Percentiles rank a stretch among this genome's conserved stretches.
phyloP scores from a whole-genome alignment of 1,140 invertebrate species.

The Drosophila littoralis region DNA sequence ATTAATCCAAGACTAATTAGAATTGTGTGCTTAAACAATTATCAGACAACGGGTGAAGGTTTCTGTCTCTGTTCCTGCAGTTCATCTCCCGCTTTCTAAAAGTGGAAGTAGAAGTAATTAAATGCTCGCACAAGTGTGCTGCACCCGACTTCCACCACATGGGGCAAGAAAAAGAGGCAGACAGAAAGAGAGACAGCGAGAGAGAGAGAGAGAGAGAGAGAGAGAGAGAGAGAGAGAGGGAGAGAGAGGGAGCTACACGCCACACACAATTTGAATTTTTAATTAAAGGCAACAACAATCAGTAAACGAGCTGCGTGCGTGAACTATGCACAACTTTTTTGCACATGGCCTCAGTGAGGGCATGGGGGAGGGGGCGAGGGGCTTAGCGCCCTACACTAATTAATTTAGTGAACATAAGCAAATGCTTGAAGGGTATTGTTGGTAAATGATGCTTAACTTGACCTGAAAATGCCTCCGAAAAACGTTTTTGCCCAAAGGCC shows the following conservation, averaged over 20 bases:
- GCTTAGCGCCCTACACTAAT: constrained; percentile 32
- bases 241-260: constrained; percentile 9
- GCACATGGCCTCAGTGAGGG: neutral
- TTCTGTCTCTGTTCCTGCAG: neutral
- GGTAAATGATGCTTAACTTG: constrained; percentile 36
- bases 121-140: constrained; percentile 30
- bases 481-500: constrained; percentile 3
- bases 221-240: neutral
- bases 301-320: constrained; percentile 10
- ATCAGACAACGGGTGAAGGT: constrained; percentile 34
- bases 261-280: constrained; percentile 57
- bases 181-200: neutral
- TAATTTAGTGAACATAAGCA: constrained; percentile 53
- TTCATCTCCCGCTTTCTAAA: neutral
- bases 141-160: neutral
- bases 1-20: constrained; percentile 68
- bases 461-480: constrained; percentile 30
- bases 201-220: neutral
- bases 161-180: neutral
- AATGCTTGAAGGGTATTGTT: constrained; percentile 33
- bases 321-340: neutral
- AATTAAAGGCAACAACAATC: constrained; percentile 51
- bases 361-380: constrained; percentile 1
- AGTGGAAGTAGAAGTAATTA: constrained; percentile 51
- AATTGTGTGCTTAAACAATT: constrained; percentile 53